A percentile compares a stretch with the other conserved stretches of the same genome.
phyloP scores from a whole-genome alignment of 2,888 invertebrate genomes.

The Drosophila buzzatii region DNA sequence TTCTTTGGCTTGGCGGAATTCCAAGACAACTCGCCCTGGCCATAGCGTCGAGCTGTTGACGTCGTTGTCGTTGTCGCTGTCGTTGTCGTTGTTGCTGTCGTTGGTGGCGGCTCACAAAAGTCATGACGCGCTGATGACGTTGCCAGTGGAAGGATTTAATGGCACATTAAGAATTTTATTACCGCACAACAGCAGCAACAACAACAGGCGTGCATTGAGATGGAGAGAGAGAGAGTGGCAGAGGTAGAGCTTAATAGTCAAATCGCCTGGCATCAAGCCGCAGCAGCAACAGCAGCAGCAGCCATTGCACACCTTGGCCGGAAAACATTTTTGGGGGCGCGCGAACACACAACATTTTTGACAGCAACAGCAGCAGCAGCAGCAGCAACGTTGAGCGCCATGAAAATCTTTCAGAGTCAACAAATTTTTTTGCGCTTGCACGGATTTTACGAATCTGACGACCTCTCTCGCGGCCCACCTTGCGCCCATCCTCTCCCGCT shows the following conservation, averaged over 20 bases:
- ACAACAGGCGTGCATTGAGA: constrained; percentile 10
- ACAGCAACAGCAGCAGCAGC: constrained; percentile 21
- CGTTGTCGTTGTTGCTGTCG: constrained; percentile 33
- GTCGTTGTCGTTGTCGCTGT: constrained; percentile 13
- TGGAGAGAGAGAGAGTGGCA: neutral
- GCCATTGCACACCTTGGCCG: constrained; percentile 67
- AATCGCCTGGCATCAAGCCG: constrained; percentile 40
- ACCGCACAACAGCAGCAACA: constrained; percentile 66
- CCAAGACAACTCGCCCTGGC: constrained; percentile 60
- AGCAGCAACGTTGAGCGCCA: constrained; percentile 59
- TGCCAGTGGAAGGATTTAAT: constrained; percentile 83
- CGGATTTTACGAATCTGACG: constrained; percentile 52
- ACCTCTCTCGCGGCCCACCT: neutral
- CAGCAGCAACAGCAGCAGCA: neutral
- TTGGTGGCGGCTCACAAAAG: constrained; percentile 69
- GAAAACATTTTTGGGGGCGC: constrained; percentile 68
- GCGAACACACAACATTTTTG: constrained; percentile 73
- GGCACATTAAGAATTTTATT: constrained; percentile 85
- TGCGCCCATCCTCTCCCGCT: neutral
- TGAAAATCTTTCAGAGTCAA: constrained; percentile 73
- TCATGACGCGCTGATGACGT: constrained; percentile 77
- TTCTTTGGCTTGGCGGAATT: constrained; percentile 73
- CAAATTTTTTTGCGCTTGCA: constrained; percentile 59
- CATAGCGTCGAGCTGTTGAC: constrained; percentile 28
- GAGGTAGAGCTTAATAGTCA: constrained; percentile 54